Evolutionary conservation across 2,113 vertebrate genomes (phyloP).

Genomic region (Clarias gariepinus): DNA sequence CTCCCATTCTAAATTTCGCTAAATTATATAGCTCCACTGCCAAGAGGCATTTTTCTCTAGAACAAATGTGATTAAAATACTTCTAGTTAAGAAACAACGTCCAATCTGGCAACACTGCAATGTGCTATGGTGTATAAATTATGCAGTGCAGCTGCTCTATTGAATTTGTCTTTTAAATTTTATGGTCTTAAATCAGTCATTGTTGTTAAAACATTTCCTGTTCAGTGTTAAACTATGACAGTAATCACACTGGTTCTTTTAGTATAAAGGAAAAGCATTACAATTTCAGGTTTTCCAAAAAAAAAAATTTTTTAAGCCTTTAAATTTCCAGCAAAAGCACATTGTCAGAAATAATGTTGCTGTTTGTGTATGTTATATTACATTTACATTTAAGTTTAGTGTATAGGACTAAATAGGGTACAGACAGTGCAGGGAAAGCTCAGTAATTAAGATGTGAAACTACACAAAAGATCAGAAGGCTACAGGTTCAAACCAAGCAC

Average conservation of each 20-base stretch:
- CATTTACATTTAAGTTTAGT: not conserved
- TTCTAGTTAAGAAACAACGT: not conserved
- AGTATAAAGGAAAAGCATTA: not conserved
- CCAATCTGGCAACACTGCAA: not conserved
- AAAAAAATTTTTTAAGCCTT: too few species aligned
- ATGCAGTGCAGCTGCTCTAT: conserved; percentile 38
- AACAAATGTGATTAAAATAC: not conserved
- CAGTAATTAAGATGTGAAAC: too few species aligned
- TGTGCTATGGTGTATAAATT: conserved; percentile 37
- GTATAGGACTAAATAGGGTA: too few species aligned
- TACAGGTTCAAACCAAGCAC: too few species aligned
- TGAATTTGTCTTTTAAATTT: conserved; percentile 12
- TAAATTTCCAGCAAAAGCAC: not conserved
- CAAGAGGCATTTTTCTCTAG: not conserved
- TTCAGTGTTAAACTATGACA: not conserved
- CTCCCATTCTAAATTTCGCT: not conserved
- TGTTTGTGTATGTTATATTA: too few species aligned
- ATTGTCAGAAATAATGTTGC: not conserved
- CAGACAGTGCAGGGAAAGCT: too few species aligned
- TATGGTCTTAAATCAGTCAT: not conserved
- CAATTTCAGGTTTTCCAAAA: not conserved
- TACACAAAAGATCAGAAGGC: too few species aligned
- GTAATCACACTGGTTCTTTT: not conserved
- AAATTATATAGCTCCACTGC: not conserved
- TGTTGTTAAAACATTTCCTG: not conserved